Conservation (phyloP, 2,888 invertebrate genomes). For the Dorcus parallelipipedus region DNA sequence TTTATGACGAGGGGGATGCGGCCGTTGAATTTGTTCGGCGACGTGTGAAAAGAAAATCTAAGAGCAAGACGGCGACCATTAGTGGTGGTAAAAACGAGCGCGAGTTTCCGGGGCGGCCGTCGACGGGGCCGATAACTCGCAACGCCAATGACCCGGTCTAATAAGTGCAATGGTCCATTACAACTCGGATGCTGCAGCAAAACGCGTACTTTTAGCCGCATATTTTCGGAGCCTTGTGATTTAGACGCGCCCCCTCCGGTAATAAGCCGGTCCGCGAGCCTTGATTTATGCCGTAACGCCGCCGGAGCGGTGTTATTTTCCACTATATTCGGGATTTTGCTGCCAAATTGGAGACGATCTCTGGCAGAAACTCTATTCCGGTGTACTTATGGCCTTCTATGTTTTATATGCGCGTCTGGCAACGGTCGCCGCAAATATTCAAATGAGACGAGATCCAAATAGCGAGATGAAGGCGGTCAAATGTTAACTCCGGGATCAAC, state of each 20-base stretch:
- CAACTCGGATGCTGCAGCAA: slow-evolving; percentile 33
- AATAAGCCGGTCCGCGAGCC: slow-evolving; percentile 22
- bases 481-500: slow-evolving; percentile 46
- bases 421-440: slow-evolving; percentile 39
- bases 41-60: slow-evolving; percentile 23
- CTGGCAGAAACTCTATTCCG: slow-evolving; percentile 47
- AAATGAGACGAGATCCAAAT: slow-evolving; percentile 33
- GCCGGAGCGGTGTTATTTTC: slow-evolving; percentile 31
- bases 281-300: slow-evolving; percentile 31
- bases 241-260: slow-evolving; percentile 31
- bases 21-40: slow-evolving; percentile 19
- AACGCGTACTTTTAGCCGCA: slow-evolving; percentile 35
- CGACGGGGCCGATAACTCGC: slow-evolving; percentile 34
- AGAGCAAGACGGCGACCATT: slow-evolving; percentile 26
- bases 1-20: not conserved
- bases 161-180: slow-evolving; percentile 44
- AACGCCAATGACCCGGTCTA: slow-evolving; percentile 43
- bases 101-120: slow-evolving; percentile 27
- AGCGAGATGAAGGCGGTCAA: slow-evolving; percentile 38
- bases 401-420: slow-evolving; percentile 46
- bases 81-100: slow-evolving; percentile 28
- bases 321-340: slow-evolving; percentile 43
- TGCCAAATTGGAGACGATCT: slow-evolving; percentile 51
- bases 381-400: slow-evolving; percentile 46
- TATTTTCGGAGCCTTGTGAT: slow-evolving; percentile 37